Evolutionary conservation across 2,113 vertebrate genomes (phyloP).

Genomic region (Apistogramma diplotaenia): DNA sequence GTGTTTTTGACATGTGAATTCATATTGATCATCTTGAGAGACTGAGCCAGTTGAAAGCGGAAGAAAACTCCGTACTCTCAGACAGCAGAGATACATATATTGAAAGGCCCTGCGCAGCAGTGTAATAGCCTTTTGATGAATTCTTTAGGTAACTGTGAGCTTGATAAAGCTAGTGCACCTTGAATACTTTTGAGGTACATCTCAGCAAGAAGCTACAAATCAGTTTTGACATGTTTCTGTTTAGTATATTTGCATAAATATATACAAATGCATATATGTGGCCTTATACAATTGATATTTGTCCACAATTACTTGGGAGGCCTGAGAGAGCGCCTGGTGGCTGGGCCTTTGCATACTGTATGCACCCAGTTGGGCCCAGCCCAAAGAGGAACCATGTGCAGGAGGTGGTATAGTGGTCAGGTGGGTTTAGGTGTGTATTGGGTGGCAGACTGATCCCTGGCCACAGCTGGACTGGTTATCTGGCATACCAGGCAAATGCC

Average conservation of each 20-base stretch:
- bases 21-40: not conserved
- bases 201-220: too few species aligned
- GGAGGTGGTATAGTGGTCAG: too few species aligned
- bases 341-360: too few species aligned
- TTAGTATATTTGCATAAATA: not conserved
- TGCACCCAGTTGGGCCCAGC: too few species aligned
- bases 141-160: not conserved
- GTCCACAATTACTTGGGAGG: not conserved
- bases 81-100: not conserved
- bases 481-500: too few species aligned
- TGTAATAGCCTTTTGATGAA: not conserved
- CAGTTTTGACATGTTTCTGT: not conserved
- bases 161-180: not conserved
- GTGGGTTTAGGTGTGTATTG: too few species aligned
- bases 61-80: not conserved
- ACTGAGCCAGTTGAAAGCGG: not conserved
- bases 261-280: not conserved
- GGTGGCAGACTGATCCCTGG: too few species aligned
- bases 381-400: too few species aligned
- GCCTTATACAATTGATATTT: not conserved
- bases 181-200: not conserved
- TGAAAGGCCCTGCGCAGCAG: not conserved
- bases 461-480: too few species aligned
- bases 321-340: too few species aligned
- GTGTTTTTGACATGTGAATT: constrained; percentile 4